Evolutionary conservation across 2,113 vertebrate species (phyloP).

Genomic region (Saccopteryx leptura): DNA sequence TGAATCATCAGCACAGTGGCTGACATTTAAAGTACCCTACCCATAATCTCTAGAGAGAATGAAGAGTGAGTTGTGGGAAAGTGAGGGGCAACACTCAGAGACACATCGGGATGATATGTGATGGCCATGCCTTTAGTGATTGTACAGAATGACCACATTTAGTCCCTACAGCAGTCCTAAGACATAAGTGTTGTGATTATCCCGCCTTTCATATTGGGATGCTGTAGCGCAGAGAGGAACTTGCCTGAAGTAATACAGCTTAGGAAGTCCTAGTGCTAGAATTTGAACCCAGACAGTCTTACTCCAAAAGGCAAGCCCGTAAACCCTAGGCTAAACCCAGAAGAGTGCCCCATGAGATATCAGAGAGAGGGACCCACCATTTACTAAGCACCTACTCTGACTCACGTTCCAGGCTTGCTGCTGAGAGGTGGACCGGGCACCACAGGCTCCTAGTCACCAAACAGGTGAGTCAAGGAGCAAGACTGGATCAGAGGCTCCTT

Average conservation of each 20-base stretch:
- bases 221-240: not conserved
- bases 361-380: not conserved
- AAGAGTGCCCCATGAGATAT: not conserved
- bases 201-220: not conserved
- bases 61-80: not conserved
- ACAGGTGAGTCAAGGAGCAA: not conserved
- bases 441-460: not conserved
- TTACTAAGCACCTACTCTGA: not conserved
- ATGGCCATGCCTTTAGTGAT: not conserved
- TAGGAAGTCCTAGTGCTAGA: not conserved
- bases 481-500: not conserved
- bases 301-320: not conserved
- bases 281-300: not conserved
- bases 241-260: not conserved
- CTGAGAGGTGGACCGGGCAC: not conserved
- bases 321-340: not conserved
- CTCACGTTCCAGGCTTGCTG: not conserved
- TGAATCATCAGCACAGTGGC: not conserved
- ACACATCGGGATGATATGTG: fast-evolving
- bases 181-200: not conserved
- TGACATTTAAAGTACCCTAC: not conserved
- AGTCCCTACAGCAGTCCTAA: not conserved
- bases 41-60: not conserved
- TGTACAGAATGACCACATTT: not conserved
- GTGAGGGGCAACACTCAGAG: not conserved